Evolutionary conservation across 53 echinoderm and acorn worm genomes (phyloP).

Genomic region (Hippasteria phrygiana): DNA sequence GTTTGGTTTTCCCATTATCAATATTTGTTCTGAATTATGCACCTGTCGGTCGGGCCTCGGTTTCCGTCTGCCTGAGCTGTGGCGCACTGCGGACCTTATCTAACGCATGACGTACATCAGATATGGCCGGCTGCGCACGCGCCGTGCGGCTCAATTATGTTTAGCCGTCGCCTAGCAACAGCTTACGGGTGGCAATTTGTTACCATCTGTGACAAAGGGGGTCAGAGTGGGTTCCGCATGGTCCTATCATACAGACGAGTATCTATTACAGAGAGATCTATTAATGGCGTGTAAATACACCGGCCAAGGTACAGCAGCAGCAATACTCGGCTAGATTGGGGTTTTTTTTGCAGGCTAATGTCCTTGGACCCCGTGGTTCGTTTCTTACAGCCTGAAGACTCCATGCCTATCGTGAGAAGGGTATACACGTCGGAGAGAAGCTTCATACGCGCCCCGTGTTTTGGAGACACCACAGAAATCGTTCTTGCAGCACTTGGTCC

Average conservation of each 20-base stretch:
- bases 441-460: too few species aligned
- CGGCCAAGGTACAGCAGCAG: background rate
- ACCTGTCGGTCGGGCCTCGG: background rate
- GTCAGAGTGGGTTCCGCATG: slow-evolving; percentile 7
- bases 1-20: background rate
- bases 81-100: too few species aligned
- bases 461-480: too few species aligned
- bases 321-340: background rate
- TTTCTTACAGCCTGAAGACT: background rate
- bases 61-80: too few species aligned
- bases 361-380: background rate
- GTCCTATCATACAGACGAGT: background rate
- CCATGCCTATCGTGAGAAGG: background rate
- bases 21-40: background rate
- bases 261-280: background rate
- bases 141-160: slow-evolving; percentile 3
- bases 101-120: background rate
- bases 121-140: background rate
- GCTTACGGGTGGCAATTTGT: slow-evolving; percentile 25
- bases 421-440: background rate
- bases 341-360: background rate
- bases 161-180: slow-evolving; percentile 47
- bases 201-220: slow-evolving; percentile 45
- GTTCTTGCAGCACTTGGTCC: too few species aligned
- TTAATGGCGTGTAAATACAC: background rate